phyloP scores from a whole-genome alignment of 2,113 vertebrate genomes.

The Podiceps cristatus region DNA sequence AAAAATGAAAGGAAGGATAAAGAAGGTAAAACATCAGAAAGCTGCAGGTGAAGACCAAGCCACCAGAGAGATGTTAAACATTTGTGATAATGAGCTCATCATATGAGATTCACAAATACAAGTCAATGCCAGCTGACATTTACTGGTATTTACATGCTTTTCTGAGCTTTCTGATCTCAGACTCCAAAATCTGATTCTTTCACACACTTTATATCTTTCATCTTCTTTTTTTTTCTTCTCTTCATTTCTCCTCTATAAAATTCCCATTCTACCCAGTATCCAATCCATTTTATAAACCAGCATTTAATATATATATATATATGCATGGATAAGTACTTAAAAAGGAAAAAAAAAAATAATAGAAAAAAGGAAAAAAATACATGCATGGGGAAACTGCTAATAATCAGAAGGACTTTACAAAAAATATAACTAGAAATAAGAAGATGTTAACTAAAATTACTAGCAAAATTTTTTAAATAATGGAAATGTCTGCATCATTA shows the following conservation, averaged over 20 bases:
- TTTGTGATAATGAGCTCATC: background rate
- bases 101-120: background rate
- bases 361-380: fast-evolving
- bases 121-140: slow-evolving; percentile 40
- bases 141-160: slow-evolving; percentile 40
- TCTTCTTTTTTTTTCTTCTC: background rate
- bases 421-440: background rate
- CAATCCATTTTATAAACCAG: background rate
- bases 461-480: background rate
- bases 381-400: background rate
- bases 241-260: background rate
- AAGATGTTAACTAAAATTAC: background rate
- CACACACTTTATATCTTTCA: background rate
- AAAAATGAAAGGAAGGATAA: background rate
- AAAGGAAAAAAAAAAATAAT: background rate
- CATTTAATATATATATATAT: background rate
- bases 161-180: background rate
- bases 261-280: background rate
- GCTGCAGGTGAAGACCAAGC: background rate
- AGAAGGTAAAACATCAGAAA: background rate
- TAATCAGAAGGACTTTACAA: background rate
- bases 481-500: background rate
- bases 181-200: slow-evolving; percentile 3
- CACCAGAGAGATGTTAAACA: background rate
- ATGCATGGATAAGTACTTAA: background rate